Conservation (phyloP, 2,113 vertebrate genomes). For the Spermophilus dauricus region DNA sequence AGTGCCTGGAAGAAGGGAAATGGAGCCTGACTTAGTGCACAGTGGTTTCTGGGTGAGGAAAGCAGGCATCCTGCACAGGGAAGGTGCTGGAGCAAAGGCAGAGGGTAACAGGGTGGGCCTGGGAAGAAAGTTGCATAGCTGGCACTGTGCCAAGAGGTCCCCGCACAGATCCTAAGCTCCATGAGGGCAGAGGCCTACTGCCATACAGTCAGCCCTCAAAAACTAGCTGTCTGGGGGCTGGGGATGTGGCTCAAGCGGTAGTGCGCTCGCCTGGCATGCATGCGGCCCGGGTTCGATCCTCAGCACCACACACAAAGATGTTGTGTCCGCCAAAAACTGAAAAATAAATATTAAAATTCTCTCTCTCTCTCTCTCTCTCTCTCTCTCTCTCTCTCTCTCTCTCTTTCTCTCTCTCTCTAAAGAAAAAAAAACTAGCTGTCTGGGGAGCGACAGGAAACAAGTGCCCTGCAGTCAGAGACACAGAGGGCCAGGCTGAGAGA, state of each 20-base stretch:
- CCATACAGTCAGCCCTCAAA: neutral
- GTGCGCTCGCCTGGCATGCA: no score
- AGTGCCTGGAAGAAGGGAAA: neutral
- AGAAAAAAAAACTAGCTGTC: fast-evolving
- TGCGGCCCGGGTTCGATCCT: no score
- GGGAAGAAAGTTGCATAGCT: neutral
- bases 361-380: no score
- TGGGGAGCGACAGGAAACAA: neutral
- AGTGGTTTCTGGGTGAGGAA: neutral
- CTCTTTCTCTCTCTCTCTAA: no score
- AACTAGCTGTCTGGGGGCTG: no score
- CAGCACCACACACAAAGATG: no score
- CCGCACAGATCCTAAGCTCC: neutral
- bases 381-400: no score
- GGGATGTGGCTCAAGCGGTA: no score
- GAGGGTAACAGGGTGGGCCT: fast-evolving
- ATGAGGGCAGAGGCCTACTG: neutral
- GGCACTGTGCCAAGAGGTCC: neutral
- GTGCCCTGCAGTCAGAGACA: fast-evolving
- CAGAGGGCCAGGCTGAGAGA: neutral
- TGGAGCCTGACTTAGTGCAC: neutral
- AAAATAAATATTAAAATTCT: no score
- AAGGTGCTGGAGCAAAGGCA: neutral
- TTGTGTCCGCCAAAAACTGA: no score
- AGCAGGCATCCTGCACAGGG: neutral